phyloP scores from a whole-genome alignment of 2,797 vertebrate species.

The Leucoraja ocellata region DNA sequence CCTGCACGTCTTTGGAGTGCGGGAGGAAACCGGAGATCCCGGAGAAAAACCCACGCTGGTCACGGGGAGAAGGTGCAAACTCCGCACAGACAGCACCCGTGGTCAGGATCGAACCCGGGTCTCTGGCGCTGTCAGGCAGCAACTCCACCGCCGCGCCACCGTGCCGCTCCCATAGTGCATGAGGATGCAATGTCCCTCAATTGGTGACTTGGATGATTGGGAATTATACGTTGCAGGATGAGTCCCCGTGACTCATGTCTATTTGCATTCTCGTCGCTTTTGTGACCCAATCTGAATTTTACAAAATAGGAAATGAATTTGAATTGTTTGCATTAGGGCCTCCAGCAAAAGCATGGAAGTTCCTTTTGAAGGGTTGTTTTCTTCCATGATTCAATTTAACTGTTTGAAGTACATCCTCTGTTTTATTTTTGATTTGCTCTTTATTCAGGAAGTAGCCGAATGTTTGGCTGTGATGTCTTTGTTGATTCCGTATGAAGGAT shows the following conservation, averaged over 20 bases:
- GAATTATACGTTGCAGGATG: too few species aligned
- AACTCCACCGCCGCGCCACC: too few species aligned
- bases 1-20: too few species aligned
- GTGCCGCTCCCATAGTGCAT: too few species aligned
- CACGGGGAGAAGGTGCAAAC: too few species aligned
- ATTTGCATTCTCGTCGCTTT: not conserved
- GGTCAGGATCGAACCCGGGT: too few species aligned
- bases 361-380: not conserved
- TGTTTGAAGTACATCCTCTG: not conserved
- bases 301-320: not conserved
- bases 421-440: not conserved
- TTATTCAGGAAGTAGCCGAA: not conserved
- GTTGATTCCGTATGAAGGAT: not conserved
- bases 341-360: not conserved
- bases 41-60: too few species aligned
- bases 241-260: not conserved
- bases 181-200: not conserved
- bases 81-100: too few species aligned
- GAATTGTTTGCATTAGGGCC: not conserved
- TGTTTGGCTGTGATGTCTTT: not conserved
- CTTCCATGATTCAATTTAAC: not conserved
- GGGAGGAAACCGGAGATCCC: too few species aligned
- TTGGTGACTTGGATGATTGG: not conserved
- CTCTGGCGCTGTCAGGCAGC: too few species aligned
- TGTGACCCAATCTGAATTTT: not conserved